These are phyloP conservation scores for Tachina grossa DNA, from an alignment of 2,888 invertebrate species.

Conservation along the genomic window DNA sequence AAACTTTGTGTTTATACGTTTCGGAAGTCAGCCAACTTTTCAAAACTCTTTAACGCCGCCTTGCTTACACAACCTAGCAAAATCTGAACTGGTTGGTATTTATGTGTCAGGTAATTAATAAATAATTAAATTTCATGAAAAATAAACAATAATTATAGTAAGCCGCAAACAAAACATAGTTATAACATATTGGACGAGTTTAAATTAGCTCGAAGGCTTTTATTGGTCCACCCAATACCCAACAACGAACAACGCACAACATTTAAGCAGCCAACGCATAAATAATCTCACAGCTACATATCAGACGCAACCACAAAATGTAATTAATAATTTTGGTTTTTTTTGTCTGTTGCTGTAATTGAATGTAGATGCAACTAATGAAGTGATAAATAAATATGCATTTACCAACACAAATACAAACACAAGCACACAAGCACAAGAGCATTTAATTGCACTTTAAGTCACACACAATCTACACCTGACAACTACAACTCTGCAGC, in stretches of 20 bases:
- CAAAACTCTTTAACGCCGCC: not conserved
- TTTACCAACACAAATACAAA: conserved; percentile 19
- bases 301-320: conserved; percentile 53
- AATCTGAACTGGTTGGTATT: not conserved
- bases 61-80: not conserved
- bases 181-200: conserved; percentile 50
- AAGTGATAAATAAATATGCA: conserved; percentile 61
- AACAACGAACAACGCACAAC: not conserved
- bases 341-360: not conserved
- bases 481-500: not conserved
- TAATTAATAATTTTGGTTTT: conserved; percentile 65
- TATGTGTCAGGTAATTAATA: conserved; percentile 31
- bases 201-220: conserved; percentile 42
- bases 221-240: conserved; percentile 10
- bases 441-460: conserved; percentile 39
- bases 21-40: no score
- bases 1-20: no score
- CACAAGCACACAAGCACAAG: not conserved
- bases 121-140: conserved; percentile 48
- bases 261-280: conserved; percentile 21
- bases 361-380: conserved; percentile 44
- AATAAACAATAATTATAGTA: conserved; percentile 23
- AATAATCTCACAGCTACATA: not conserved
- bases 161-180: not conserved
- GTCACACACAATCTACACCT: conserved; percentile 2